phyloP scores from a whole-genome alignment of 2,113 vertebrate species.

The Leptodactylus fuscus region DNA sequence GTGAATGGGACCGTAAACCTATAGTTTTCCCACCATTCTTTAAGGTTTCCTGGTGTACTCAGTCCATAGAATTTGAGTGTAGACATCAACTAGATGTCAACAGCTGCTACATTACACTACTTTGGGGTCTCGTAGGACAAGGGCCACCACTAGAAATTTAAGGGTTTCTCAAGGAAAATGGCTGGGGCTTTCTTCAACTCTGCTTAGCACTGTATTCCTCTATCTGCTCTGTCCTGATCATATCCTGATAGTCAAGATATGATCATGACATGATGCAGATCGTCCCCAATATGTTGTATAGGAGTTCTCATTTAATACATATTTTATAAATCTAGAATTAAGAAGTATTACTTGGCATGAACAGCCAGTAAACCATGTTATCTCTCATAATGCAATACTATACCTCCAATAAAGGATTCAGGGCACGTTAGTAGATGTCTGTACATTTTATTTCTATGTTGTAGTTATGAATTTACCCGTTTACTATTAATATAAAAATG shows the following conservation, averaged over 20 bases:
- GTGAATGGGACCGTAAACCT: not conserved
- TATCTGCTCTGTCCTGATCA: too few relatives aligned
- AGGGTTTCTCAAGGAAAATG: not conserved
- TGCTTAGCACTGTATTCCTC: too few relatives aligned
- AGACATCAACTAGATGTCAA: too few relatives aligned
- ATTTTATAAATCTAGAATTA: not conserved
- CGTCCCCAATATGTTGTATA: not conserved
- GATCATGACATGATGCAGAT: too few relatives aligned
- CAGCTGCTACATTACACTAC: too few relatives aligned
- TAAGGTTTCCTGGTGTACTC: not conserved
- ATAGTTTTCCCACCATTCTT: too few relatives aligned
- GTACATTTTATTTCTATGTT: not conserved
- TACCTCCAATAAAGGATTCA: constrained; percentile 39
- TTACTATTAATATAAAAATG: not conserved
- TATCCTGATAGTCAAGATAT: too few relatives aligned
- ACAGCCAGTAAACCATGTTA: not conserved
- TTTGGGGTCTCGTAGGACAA: not conserved
- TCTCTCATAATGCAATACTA: constrained; percentile 18
- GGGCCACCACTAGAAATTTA: not conserved
- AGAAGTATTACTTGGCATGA: not conserved
- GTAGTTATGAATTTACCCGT: not conserved
- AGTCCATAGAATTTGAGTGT: not conserved
- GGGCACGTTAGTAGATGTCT: constrained; percentile 35
- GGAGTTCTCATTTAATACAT: constrained; percentile 34
- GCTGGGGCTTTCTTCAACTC: too few relatives aligned